Conservation (phyloP, 2,888 invertebrate species). For the Rhamphomyia laevipes region DNA sequence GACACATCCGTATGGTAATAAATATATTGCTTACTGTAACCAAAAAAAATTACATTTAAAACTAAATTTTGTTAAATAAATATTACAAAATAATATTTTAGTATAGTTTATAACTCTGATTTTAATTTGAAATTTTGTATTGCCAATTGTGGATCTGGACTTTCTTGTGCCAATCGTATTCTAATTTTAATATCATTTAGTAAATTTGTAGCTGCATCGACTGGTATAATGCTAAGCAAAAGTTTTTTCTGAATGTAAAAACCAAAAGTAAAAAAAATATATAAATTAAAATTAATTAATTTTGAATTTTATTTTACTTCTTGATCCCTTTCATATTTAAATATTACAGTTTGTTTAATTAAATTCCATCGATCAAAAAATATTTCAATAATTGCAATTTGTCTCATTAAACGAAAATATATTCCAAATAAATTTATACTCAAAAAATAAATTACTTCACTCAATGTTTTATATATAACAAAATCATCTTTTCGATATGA, state of each 20-base stretch:
- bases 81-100: no score
- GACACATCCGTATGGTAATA: conserved; percentile 81
- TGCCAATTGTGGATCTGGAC: neutral
- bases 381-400: conserved; percentile 73
- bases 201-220: conserved; percentile 60
- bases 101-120: no score
- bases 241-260: conserved; percentile 61
- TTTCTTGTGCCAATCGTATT: neutral
- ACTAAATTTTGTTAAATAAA: neutral
- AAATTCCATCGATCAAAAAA: conserved; percentile 79
- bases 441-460: conserved; percentile 45
- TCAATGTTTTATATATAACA: conserved; percentile 38
- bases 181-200: conserved; percentile 43
- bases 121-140: neutral
- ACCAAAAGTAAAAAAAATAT: neutral
- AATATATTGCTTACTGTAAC: conserved; percentile 65
- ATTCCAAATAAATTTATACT: conserved; percentile 73
- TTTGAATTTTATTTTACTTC: conserved; percentile 44
- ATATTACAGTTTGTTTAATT: conserved; percentile 69
- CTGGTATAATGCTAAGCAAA: conserved; percentile 74
- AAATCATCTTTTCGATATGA: conserved; percentile 33
- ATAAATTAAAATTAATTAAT: neutral
- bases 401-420: conserved; percentile 80
- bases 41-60: neutral
- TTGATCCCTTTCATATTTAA: conserved; percentile 75